Percentiles rank a stretch among this genome's conserved stretches.
phyloP scores from a whole-genome alignment of 2,113 vertebrate species.

The Psammodynastes pulverulentus region DNA sequence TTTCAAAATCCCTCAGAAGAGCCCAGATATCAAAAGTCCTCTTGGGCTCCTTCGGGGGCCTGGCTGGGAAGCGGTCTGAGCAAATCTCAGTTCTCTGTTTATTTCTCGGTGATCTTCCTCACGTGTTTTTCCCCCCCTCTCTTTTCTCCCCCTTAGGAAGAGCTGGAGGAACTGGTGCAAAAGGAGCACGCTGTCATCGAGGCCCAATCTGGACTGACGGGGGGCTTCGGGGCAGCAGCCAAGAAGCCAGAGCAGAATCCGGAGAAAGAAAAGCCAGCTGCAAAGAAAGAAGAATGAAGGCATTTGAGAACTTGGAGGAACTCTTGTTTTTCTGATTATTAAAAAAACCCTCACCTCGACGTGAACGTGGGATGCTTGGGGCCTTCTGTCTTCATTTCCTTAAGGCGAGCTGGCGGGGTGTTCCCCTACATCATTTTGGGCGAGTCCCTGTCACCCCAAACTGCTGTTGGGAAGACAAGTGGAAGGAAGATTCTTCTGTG shows the following conservation, averaged over 20 bases:
- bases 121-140: neutral
- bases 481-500: neutral
- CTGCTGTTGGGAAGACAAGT: neutral
- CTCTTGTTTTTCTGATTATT: neutral
- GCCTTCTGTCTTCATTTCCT: neutral
- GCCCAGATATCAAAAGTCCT: neutral
- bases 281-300: neutral
- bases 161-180: constrained; percentile 82
- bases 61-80: neutral
- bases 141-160: constrained; percentile 65
- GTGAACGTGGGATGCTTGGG: neutral
- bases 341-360: neutral
- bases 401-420: neutral
- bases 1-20: neutral
- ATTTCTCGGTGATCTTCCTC: neutral
- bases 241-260: neutral
- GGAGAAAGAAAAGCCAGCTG: neutral
- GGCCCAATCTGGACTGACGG: constrained; percentile 26
- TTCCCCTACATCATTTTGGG: neutral
- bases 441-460: neutral
- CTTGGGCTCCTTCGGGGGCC: neutral
- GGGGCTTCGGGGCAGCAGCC: neutral
- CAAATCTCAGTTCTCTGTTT: neutral
- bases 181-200: constrained; percentile 80
- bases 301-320: neutral